Evolutionary conservation across 2,797 vertebrate species (phyloP), one percentile per base, ranked within the genome.

Genomic region (Darevskia nairensis): DNA sequence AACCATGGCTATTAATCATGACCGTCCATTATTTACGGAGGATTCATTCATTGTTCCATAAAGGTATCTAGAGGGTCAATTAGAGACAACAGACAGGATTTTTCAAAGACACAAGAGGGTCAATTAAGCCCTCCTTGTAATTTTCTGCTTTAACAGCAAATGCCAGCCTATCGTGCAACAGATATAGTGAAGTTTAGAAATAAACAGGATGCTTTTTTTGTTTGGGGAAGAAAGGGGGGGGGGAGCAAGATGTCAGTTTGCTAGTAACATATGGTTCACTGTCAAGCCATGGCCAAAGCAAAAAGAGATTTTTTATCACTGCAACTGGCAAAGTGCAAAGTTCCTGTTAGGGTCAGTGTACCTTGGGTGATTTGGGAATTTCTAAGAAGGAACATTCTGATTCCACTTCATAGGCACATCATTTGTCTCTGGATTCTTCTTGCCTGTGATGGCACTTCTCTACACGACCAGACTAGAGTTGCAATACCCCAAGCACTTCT

Each of bases 31-130:
- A 98, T 98, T 99, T 99, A 98, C 98, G 96, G 97, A 98, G 97
- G 98, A 97, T 98, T 98, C 98, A 97, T 98, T 98, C 98, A 98
- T 98, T 98, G 95, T 98, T 98, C 97, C 97, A 97, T 98, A 97
- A 97, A 97, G 97, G 98, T 98, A 98, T 98, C 99, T 98, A 98
- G 98, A 99, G 98, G 98, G 98, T 98, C 98, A 99, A 99, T 99
- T 99, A 99, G 98, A 98, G 98, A 98, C 97, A 97, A 96, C 97
- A 97, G 97, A 96, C 97, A 97, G 96, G 97, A 96, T 96, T 97
- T 97, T 97, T 96, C 97, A 97, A 97, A 98, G 97, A 97, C 98
- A 98, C 98, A 97, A 95, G 97, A 98, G 97, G 97, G 97, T 97
- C 97, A 98, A 98, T 98, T 98, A 98, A 97, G 96, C 96, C 96